Percentiles rank a stretch among this genome's conserved stretches.
phyloP scores from a whole-genome alignment of 2,797 vertebrate genomes.

The Oreochromis grahami region DNA sequence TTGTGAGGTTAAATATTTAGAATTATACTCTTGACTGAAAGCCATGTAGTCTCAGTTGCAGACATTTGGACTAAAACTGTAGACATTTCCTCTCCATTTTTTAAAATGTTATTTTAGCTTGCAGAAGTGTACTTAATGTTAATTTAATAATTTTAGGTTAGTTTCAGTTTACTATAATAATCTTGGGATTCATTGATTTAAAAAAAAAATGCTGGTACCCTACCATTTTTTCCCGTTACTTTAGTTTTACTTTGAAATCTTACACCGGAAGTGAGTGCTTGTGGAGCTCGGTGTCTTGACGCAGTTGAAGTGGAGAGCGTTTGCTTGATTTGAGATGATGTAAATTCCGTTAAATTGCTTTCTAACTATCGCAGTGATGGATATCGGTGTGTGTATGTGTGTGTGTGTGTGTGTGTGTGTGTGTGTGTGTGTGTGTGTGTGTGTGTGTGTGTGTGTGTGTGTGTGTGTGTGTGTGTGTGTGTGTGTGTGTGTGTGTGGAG shows the following conservation, averaged over 20 bases:
- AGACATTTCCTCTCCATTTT: not conserved
- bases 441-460: not conserved
- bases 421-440: not conserved
- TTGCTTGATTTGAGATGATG: not conserved
- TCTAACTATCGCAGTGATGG: not conserved
- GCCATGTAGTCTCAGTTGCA: not conserved
- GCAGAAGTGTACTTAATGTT: not conserved
- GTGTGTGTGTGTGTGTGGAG: not conserved
- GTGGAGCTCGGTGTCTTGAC: not conserved
- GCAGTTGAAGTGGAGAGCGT: not conserved
- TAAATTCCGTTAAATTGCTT: not conserved
- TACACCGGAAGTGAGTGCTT: not conserved
- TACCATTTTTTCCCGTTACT: not conserved
- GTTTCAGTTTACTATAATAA: not conserved
- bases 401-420: not conserved
- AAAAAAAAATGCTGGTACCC: not conserved
- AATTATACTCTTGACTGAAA: not conserved
- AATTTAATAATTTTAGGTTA: not conserved
- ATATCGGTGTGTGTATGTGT: not conserved
- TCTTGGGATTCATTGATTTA: not conserved
- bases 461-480: not conserved
- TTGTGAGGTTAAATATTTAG: not conserved
- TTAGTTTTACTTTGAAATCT: conserved; percentile 11
- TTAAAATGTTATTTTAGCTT: not conserved
- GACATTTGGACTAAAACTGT: not conserved